Conservation (phyloP, 2,113 vertebrate species). For the Ivindomyrus marchei region DNA sequence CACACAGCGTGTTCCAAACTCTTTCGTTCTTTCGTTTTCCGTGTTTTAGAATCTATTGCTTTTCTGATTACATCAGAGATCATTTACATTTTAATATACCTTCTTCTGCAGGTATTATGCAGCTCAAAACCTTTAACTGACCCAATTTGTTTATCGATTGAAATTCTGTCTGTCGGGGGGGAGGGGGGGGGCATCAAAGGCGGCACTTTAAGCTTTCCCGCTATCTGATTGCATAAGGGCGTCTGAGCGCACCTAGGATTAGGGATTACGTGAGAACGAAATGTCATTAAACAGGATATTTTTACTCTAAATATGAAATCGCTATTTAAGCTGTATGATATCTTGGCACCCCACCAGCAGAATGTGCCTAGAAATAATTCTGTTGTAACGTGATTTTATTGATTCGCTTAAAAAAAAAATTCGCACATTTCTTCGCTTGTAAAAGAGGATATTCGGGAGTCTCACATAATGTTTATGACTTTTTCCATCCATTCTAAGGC, state of each 20-base stretch:
- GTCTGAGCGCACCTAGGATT: conserved; percentile 2
- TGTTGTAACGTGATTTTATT: background rate
- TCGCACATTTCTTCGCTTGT: background rate
- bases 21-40: background rate
- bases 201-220: background rate
- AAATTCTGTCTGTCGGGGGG: background rate
- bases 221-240: conserved; percentile 2
- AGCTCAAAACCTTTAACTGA: background rate
- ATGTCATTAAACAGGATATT: background rate
- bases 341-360: background rate
- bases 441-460: background rate
- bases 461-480: background rate
- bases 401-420: background rate
- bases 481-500: background rate
- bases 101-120: background rate
- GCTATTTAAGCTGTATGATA: background rate
- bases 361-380: background rate
- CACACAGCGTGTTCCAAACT: background rate
- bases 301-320: conserved; percentile 5
- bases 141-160: background rate
- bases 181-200: background rate
- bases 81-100: background rate
- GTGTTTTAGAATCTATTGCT: background rate
- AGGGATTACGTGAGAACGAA: conserved; percentile 14
- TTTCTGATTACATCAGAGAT: background rate